Evolutionary conservation across 2,888 invertebrate species (phyloP), one percentile per base, ranked within the genome.

Genomic region (Perithous albicinctus): DNA sequence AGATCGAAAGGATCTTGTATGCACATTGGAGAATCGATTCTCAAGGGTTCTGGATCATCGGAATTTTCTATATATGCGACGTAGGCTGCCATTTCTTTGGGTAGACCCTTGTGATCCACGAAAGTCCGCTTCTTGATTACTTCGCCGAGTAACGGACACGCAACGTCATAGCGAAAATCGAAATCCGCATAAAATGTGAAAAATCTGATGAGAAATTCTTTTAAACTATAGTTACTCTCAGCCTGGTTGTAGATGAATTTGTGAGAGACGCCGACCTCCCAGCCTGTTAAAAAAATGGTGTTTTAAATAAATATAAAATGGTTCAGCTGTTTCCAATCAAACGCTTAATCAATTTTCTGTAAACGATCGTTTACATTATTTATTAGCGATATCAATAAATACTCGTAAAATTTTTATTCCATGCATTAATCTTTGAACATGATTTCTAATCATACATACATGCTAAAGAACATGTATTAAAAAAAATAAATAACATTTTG

Each of bases 1-100:
- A 95, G 90, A 88, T 95, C 94, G 73, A 95, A 94, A 0, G 95
- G 95, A 93, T 95, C 95, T 88, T 95, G 95, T 6, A 95, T 91
- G 73, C 94, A 94, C 89, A 95, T 93, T 0, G 92, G 88, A 0
- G 93, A 91, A 63, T 91, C 87, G 18, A 91, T 87, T 26, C 93
- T 88, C 69, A 94, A 93, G 35, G 89, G 86, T 88, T 93, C 92
- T 1, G 84, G n/a, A 32, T 56, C 32, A 6, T n/a, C 75, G 54
- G 2, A 66, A 1, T 38, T 81, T 8, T 83, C 61, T 8, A 93
- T 64, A 86, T 92, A 90, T 8, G 84, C 67, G 3, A 91, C 83
- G 77, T 94, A 94, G 0, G 86, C 84, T 1, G 72, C 56, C 94
- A 94, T 94, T 87, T 93, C 93, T 0, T 82, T n/a, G 0, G 94